Base-by-base conservation (phyloP, 2,113 vertebrate genomes). In the Nasalis larvatus region DNA sequence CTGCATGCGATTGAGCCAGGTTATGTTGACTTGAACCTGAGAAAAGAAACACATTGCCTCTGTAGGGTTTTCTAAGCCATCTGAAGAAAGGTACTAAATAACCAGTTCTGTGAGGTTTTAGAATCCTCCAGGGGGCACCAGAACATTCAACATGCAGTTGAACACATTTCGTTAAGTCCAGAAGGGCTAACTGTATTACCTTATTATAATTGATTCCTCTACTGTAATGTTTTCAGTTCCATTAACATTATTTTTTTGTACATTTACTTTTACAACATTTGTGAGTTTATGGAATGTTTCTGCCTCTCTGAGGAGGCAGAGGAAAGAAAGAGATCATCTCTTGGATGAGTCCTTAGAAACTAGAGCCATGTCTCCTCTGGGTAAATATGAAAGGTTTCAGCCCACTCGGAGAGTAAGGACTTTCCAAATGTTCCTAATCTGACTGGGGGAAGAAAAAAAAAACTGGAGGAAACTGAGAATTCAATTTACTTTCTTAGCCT, bases 51-150 rank as follows among this genome's bases (percentile, higher is more conserved):
- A 92, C 83, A 73, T 42, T 78, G 92, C 81, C 71, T 85, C 30
- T 76, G 76, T 42, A 82, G 76, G 76, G 37, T 95, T 98, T 96
- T 87, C 86, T n/a, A 30, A 91, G 82, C 74, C 89, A 56, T 86
- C 47, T 54, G 45, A 93, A 92, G 86, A 52, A 86, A 96, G 90
- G 84, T 52, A 87, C 95, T 68, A 88, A 96, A 95, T 95, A 84
- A 95, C 96, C 74, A 80, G 21, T 60, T 86, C 85, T 83, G 37
- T 92, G 82, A 96, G 80, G 85, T 76, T 94, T 96, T 52, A 96
- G 86, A 97, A 95, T 98, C 98, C 97, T 98, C 96, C 98, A 98
- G 98, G 97, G 98, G 97, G 98, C 97, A 97, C 98, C 94, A 98
- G 95, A 97, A 97, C 96, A 96, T 97, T 97, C 98, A 95, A 92